Evolutionary conservation across 92 coral and sea anemone species (phyloP), one percentile per base, ranked within the genome.

Genomic region (Epizoanthus stellaris): DNA sequence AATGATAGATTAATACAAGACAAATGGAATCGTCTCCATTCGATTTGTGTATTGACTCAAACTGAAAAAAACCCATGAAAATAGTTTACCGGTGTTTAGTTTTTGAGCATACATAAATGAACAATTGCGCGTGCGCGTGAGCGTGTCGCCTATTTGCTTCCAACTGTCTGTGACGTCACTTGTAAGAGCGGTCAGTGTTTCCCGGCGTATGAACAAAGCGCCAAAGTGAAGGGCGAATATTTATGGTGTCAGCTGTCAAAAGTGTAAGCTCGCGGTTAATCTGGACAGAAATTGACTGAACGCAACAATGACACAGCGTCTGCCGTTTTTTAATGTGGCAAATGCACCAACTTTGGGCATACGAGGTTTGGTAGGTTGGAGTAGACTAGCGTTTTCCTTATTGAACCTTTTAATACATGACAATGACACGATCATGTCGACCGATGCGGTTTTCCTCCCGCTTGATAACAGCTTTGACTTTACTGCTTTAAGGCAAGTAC

Each of bases 331-430:
- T 57, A 89, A 90, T 61, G 93, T 70, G 34, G 79, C 90, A 40
- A 86, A 81, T 81, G 90, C 88, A 12, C 87, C 93, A 43, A 84
- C 74, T 11, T 42, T 90, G 87, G 93, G 93, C 16, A 90, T 90
- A 60, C 85, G 88, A 75, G 90, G 93, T 0, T 56, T 90, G 93
- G 93, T 90, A 87, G 74, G 93, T 90, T 30, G 49, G 47, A 10
- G 10, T 42, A 43, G 40, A 10, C 11, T 60, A 54, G 2, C 14
- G 5, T 62, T 79, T 43, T 20, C 59, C 17, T 63, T 45, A 39
- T 70, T 63, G 65, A 61, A 64, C 61, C 59, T 43, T 21, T 62
- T 11, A n/a, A 57, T 16, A 5, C 16, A 54, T 52, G 14, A 9
- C 10, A 52, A 52, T 52, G 56, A 52, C 15, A 21, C 52, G 45